phyloP scores from a whole-genome alignment of 1,140 invertebrate species.

The Neodiprion lecontei region DNA sequence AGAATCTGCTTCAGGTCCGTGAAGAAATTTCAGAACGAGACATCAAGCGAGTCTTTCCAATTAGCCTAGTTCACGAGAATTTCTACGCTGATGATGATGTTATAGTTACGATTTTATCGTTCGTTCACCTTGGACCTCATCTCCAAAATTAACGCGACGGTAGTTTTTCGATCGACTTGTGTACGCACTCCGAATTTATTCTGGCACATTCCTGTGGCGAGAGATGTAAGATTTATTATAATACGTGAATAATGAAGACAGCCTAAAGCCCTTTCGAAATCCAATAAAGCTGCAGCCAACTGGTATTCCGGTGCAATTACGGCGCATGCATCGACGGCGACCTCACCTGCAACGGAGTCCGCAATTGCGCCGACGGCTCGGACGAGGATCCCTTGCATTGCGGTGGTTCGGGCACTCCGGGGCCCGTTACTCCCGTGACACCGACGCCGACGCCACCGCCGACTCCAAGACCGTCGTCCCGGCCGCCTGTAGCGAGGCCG shows the following conservation, averaged over 20 bases:
- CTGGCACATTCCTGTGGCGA: no score
- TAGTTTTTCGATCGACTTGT: no score
- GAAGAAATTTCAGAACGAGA: no score
- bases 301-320: constrained; percentile 67
- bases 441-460: constrained; percentile 1
- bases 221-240: constrained; percentile 11
- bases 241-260: background rate
- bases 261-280: background rate
- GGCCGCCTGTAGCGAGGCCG: background rate
- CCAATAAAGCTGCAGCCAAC: constrained; percentile 49
- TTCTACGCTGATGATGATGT: no score
- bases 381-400: constrained; percentile 66
- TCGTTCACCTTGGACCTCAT: no score
- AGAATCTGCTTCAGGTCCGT: no score
- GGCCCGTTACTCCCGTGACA: constrained; percentile 5
- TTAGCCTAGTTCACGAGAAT: no score
- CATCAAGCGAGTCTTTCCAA: no score
- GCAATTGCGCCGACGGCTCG: constrained; percentile 72
- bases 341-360: constrained; percentile 64
- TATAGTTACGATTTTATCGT: no score
- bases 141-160: no score
- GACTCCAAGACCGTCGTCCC: constrained; percentile 8
- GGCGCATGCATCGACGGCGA: constrained; percentile 67
- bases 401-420: background rate
- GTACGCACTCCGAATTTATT: no score